These are phyloP conservation scores for Anarhynchus alexandrinus DNA, from an alignment of 2,113 vertebrate genomes.

Conservation along the genomic window DNA sequence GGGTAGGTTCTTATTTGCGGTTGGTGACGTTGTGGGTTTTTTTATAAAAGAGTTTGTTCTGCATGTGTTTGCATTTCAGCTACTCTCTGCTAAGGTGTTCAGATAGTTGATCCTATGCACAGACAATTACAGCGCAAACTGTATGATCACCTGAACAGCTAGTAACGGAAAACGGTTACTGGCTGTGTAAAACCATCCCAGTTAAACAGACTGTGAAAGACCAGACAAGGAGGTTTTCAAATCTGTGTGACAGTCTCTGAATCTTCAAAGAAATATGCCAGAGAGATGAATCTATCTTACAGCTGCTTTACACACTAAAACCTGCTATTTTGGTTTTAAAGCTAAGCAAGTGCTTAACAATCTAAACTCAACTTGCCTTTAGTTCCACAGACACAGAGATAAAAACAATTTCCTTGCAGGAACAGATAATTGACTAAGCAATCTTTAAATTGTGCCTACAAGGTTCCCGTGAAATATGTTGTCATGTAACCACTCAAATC, in stretches of 20 bases:
- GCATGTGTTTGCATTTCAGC: not conserved
- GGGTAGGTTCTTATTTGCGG: not conserved
- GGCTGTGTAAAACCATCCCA: not conserved
- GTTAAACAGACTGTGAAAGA: not conserved
- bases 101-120: not conserved
- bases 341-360: not conserved
- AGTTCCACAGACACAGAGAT: not conserved
- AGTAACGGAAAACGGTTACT: not conserved
- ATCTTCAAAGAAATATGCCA: not conserved
- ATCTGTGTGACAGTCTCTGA: not conserved
- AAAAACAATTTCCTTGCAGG: not conserved
- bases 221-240: not conserved
- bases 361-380: not conserved
- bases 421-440: not conserved
- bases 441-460: not conserved
- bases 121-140: not conserved
- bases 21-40: rapidly evolving
- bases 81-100: not conserved
- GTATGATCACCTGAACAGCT: not conserved
- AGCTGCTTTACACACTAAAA: not conserved
- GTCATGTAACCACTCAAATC: not conserved
- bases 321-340: not conserved
- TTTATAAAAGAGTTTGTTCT: not conserved
- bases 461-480: not conserved
- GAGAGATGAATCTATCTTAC: not conserved